A percentile compares a stretch with the other conserved stretches of the same genome.
Evolutionary conservation across 2,888 invertebrate species (phyloP).

Genomic region (Macrophya alboannulata): DNA sequence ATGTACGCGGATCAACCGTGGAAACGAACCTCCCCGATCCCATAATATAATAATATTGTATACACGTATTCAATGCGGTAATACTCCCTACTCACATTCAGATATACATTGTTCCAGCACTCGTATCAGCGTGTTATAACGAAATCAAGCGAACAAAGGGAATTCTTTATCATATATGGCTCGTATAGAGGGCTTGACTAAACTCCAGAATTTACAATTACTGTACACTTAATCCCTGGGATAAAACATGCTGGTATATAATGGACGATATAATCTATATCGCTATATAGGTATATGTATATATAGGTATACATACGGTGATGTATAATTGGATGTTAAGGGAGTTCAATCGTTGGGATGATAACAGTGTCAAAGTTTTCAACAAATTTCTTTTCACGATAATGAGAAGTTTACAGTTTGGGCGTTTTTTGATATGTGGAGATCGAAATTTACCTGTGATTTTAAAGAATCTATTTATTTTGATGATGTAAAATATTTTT

Average conservation of each 20-base stretch:
- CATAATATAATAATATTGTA: not conserved
- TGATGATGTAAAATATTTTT: not conserved
- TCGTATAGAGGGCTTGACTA: not conserved
- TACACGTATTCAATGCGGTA: not conserved
- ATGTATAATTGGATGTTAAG: not conserved
- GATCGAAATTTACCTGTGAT: not conserved
- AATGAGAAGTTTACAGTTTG: not conserved
- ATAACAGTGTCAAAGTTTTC: not conserved
- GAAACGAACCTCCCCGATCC: not conserved
- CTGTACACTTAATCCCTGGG: slow-evolving; percentile 42
- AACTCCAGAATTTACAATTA: slow-evolving; percentile 43
- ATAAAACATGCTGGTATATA: slow-evolving; percentile 23
- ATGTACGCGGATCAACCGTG: not conserved
- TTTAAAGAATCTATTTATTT: not conserved
- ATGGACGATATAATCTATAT: not conserved
- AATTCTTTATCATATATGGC: slow-evolving; percentile 43
- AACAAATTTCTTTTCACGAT: not conserved
- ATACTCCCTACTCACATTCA: slow-evolving; percentile 21
- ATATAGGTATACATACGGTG: not conserved
- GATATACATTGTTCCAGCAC: not conserved
- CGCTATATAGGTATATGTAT: not conserved
- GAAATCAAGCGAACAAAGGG: slow-evolving; percentile 47
- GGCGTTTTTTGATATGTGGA: not conserved
- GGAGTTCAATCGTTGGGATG: not conserved
- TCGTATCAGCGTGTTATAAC: not conserved